These are phyloP conservation scores for Hololepta plana DNA, from an alignment of 2,888 invertebrate species.

Conservation along the genomic window DNA sequence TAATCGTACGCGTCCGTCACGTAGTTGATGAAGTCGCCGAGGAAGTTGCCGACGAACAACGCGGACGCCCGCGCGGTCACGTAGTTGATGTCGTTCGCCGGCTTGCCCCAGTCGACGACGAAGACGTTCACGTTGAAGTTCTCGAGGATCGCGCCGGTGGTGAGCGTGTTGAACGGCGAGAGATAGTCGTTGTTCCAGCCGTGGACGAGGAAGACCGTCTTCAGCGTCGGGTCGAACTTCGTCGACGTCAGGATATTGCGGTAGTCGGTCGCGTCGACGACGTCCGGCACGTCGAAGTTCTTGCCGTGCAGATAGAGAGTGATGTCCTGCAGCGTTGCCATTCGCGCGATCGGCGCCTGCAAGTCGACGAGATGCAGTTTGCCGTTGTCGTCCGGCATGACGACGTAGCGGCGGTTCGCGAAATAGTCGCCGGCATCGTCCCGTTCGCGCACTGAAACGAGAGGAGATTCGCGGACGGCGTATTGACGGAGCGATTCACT, in stretches of 20 bases:
- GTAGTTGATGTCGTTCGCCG: constrained; percentile 9
- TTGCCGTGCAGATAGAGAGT: no score
- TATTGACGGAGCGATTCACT: no score
- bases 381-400: constrained; percentile 7
- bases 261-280: no score
- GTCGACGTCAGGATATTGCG: constrained; percentile 5
- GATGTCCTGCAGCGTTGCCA: no score
- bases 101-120: constrained; percentile 9
- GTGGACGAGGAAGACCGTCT: constrained; percentile 9
- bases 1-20: constrained; percentile 7
- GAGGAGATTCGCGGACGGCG: no score
- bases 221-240: constrained; percentile 7
- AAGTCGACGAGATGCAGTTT: constrained; percentile 7
- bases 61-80: constrained; percentile 7
- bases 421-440: no score
- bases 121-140: constrained; percentile 9
- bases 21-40: constrained; percentile 8
- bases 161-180: constrained; percentile 6
- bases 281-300: no score
- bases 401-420: constrained; percentile 4
- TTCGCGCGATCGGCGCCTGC: no score
- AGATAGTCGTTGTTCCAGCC: constrained; percentile 9
- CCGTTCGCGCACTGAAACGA: no score
- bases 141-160: constrained; percentile 6
- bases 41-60: constrained; percentile 8